Evolutionary conservation across 2,113 vertebrate species (phyloP), one percentile per base, ranked within the genome.

Genomic region (Alouatta palliata): DNA sequence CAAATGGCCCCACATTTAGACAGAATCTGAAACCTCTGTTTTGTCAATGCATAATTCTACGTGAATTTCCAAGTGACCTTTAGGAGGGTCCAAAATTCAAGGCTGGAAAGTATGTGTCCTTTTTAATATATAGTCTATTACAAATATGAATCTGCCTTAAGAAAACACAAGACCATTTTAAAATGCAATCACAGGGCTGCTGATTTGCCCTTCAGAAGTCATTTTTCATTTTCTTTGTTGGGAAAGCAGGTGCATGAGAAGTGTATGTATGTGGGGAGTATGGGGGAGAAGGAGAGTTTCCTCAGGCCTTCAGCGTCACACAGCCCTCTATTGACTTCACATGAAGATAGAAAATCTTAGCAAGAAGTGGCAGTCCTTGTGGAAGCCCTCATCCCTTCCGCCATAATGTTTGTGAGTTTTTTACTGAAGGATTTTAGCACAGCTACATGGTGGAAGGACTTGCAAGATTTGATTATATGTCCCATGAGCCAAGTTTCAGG

Each of bases 401-500:
- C 68, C 35, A 6, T 27, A 6, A 10, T 45, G 23, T 37, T 25
- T 35, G 64, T 66, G 25, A 20, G n/a, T 7, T 43, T 92, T 61
- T 81, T 66, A 21, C 30, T 32, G 49, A 70, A 93, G 49, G 35
- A 47, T 95, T 97, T 87, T 88, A 91, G 47, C 23, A 8, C 0
- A 93, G 52, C 61, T 94, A 11, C 6, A 64, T 75, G 94, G 9
- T 35, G 73, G 76, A 84, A 86, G 82, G 71, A 93, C 30, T 75
- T 23, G n/a, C 9, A 21, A 96, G 66, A 73, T 86, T 97, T 96
- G 93, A 70, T 56, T 52, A 64, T 35, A 93, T 66, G 13, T 0
- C 66, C 89, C 16, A 0, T 27, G 86, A 58, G 66, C 95, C 95
- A 80, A 75, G 37, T 97, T 98, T 90, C 54, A 91, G 35, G 70